These are phyloP conservation scores for Trichopria drosophilae DNA, from an alignment of 2,888 invertebrate genomes.

Conservation along the genomic window DNA sequence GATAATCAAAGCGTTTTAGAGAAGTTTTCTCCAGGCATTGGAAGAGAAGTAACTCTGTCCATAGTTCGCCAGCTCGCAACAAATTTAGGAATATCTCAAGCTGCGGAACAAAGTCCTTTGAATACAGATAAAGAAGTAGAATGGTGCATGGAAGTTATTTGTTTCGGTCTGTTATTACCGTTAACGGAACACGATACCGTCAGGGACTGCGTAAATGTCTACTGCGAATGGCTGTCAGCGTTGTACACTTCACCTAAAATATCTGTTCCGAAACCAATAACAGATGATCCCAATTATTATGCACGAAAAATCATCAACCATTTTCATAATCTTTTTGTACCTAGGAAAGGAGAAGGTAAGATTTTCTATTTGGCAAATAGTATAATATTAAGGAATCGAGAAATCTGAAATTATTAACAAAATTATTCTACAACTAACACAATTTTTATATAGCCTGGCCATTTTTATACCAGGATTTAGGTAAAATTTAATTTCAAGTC, in stretches of 20 bases:
- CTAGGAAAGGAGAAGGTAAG: slow-evolving; percentile 88
- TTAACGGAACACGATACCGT: slow-evolving; percentile 91
- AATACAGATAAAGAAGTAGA: slow-evolving; percentile 83
- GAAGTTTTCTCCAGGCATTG: slow-evolving; percentile 72
- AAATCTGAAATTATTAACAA: slow-evolving; percentile 7
- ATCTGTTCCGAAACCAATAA: slow-evolving; percentile 85
- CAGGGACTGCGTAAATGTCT: slow-evolving; percentile 93
- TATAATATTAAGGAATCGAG: too few species aligned
- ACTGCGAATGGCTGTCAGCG: slow-evolving; percentile 95
- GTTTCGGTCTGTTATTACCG: slow-evolving; percentile 88
- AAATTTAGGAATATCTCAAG: slow-evolving; percentile 73
- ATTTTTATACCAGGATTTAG: slow-evolving; percentile 85
- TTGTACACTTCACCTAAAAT: slow-evolving; percentile 81
- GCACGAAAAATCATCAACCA: slow-evolving; percentile 88
- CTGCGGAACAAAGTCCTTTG: slow-evolving; percentile 81
- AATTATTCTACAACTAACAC: too few species aligned
- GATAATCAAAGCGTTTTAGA: slow-evolving; percentile 75
- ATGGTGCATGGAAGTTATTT: slow-evolving; percentile 85
- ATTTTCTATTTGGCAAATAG: too few species aligned
- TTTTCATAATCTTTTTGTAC: slow-evolving; percentile 92
- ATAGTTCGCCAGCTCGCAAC: slow-evolving; percentile 78
- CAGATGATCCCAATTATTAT: slow-evolving; percentile 87
- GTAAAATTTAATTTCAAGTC: slow-evolving; percentile 60
- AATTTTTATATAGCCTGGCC: slow-evolving; percentile 81
- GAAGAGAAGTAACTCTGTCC: slow-evolving; percentile 79